Evolutionary conservation across 2,113 vertebrate species (phyloP).

Genomic region (Loxodonta africana): DNA sequence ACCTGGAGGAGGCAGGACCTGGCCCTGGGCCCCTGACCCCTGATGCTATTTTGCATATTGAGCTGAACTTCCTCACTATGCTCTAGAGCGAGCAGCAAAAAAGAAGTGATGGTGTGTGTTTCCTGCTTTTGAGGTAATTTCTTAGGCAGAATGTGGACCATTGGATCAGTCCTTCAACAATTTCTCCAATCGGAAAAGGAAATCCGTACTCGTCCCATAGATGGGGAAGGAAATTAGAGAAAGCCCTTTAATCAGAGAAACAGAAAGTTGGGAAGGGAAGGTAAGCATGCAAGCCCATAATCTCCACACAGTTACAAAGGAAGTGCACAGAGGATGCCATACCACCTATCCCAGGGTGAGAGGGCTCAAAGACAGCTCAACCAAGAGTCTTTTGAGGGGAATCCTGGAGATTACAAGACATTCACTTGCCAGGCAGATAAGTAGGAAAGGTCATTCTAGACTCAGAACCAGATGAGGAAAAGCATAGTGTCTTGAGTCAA

Average conservation of each 20-base stretch:
- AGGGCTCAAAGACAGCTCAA: fast-evolving
- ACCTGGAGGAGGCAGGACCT: fast-evolving
- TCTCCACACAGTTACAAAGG: no score
- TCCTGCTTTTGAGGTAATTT: neutral
- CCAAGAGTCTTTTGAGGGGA: neutral
- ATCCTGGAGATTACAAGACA: neutral
- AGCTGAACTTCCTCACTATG: neutral
- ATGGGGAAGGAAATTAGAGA: neutral
- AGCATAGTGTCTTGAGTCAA: neutral
- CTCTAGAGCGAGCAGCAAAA: neutral
- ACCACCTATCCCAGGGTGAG: neutral
- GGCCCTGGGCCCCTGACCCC: fast-evolving
- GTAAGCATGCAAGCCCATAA: no score
- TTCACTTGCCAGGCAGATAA: neutral
- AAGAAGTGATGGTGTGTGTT: fast-evolving
- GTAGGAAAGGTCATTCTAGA: neutral
- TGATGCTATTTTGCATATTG: neutral
- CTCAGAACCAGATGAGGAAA: neutral
- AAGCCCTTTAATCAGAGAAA: neutral
- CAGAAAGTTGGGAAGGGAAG: neutral
- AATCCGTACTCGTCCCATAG: neutral
- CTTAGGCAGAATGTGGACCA: neutral
- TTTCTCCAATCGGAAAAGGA: neutral
- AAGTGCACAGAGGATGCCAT: fast-evolving
- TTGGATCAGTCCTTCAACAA: neutral